These are phyloP conservation scores for Allygus modestus DNA, from an alignment of 2,888 invertebrate genomes.

Conservation along the genomic window DNA sequence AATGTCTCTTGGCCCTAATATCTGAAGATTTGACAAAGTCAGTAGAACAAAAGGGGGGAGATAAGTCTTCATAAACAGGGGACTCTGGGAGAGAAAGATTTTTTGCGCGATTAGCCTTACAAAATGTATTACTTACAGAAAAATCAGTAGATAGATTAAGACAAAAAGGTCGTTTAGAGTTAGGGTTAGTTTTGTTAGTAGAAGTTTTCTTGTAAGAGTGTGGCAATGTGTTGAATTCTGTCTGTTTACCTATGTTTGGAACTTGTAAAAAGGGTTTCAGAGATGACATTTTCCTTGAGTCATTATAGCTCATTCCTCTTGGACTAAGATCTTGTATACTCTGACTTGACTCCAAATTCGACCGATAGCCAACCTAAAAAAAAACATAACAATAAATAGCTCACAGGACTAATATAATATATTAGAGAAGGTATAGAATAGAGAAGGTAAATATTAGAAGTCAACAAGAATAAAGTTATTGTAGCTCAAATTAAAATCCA, in stretches of 20 bases:
- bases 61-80: slow-evolving; percentile 87
- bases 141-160: slow-evolving; percentile 76
- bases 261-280: slow-evolving; percentile 65
- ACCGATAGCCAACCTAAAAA: slow-evolving; percentile 85
- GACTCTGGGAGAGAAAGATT: slow-evolving; percentile 86
- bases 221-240: slow-evolving; percentile 66
- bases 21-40: slow-evolving; percentile 69
- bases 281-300: slow-evolving; percentile 59
- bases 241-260: slow-evolving; percentile 68
- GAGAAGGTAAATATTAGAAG: too few relatives aligned
- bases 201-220: slow-evolving; percentile 64
- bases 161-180: slow-evolving; percentile 76
- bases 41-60: slow-evolving; percentile 74
- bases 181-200: slow-evolving; percentile 65
- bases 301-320: slow-evolving; percentile 71
- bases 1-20: slow-evolving; percentile 66
- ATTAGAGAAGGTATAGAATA: too few relatives aligned
- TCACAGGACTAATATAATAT: too few relatives aligned
- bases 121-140: slow-evolving; percentile 72
- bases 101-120: slow-evolving; percentile 71
- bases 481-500: too few relatives aligned
- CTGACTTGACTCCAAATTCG: slow-evolving; percentile 89
- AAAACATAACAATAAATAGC: slow-evolving; percentile 22
- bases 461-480: too few relatives aligned
- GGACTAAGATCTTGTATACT: slow-evolving; percentile 92